Conservation (phyloP, 2,113 vertebrate species). For the Bufo bufo region DNA sequence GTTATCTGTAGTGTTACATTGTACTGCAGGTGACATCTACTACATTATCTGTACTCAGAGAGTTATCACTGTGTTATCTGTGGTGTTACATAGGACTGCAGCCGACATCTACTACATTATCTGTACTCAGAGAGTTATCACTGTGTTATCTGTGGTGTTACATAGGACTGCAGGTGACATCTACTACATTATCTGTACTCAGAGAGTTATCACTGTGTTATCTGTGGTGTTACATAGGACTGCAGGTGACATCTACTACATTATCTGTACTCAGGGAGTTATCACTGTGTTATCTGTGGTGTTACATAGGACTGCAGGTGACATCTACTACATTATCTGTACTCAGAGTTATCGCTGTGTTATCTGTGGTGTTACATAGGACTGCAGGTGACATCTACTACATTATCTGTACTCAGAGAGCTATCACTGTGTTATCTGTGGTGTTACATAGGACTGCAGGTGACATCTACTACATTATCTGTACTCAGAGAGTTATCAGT, state of each 20-base stretch:
- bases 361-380: constrained; percentile 4
- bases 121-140: neutral
- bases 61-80: neutral
- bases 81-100: constrained; percentile 22
- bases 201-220: neutral
- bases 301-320: constrained; percentile 15
- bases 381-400: neutral
- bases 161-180: neutral
- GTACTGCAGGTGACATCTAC: neutral
- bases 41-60: neutral
- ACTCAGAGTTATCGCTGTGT: neutral
- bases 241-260: neutral
- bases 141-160: constrained; percentile 6
- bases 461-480: neutral
- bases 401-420: neutral
- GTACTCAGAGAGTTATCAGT: neutral
- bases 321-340: neutral
- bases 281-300: neutral
- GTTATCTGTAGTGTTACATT: neutral
- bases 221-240: neutral
- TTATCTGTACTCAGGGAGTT: neutral
- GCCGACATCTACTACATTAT: neutral
- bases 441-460: neutral
- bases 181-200: neutral
- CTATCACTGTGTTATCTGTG: neutral